Evolutionary conservation across 2,113 vertebrate species (phyloP).

Genomic region (Carollia perspicillata): DNA sequence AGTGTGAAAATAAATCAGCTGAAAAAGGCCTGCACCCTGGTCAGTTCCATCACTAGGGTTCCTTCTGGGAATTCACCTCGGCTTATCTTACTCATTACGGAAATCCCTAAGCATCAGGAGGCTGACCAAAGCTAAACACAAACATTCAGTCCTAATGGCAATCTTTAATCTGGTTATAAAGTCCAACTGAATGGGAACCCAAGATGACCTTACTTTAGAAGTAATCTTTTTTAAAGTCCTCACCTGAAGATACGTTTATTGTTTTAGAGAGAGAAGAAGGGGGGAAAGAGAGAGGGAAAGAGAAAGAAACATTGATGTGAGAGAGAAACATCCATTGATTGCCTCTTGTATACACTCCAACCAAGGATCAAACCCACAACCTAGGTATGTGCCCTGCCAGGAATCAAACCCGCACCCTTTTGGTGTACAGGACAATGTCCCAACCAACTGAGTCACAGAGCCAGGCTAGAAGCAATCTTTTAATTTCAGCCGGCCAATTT

Average conservation of each 20-base stretch:
- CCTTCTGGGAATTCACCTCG: constrained; percentile 16
- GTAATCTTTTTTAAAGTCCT: not conserved
- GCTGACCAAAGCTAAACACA: not conserved
- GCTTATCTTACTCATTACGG: not conserved
- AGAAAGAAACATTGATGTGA: too few relatives aligned
- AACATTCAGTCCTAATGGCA: not conserved
- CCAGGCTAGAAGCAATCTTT: not conserved
- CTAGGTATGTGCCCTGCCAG: too few relatives aligned
- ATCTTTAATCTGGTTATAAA: not conserved
- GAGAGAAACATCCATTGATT: too few relatives aligned
- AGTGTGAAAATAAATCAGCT: not conserved
- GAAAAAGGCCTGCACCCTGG: constrained; percentile 23
- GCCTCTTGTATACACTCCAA: too few relatives aligned
- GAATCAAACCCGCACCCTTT: too few relatives aligned
- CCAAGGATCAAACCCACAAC: too few relatives aligned
- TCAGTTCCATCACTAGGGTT: not conserved
- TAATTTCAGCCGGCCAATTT: not conserved
- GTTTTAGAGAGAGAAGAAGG: too few relatives aligned
- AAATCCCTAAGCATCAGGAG: not conserved
- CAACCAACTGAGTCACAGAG: too few relatives aligned
- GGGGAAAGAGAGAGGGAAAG: too few relatives aligned
- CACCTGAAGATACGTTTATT: too few relatives aligned
- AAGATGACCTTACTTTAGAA: not conserved
- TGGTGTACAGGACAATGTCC: too few relatives aligned
- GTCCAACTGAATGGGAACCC: not conserved